Percentiles rank a stretch among this genome's conserved stretches.
Conservation (phyloP, 2,888 invertebrate genomes). For the Idaea dimidiata region DNA sequence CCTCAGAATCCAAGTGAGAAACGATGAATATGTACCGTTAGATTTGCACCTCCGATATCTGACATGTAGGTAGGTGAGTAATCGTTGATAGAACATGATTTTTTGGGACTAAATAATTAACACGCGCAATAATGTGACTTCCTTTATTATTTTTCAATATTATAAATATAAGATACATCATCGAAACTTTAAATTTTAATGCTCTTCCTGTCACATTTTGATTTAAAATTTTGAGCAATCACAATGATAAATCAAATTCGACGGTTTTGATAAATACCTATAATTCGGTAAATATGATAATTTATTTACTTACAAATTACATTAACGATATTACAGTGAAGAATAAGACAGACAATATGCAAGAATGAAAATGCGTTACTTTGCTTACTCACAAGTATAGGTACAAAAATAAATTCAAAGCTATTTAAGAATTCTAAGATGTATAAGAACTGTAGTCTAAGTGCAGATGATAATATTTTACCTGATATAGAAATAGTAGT, state of each 20-base stretch:
- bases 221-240: conserved; percentile 63
- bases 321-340: conserved; percentile 15
- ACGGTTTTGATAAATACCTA: conserved; percentile 14
- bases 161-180: conserved; percentile 63
- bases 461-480: neutral
- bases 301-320: neutral
- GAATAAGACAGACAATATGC: conserved; percentile 6
- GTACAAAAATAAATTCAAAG: neutral
- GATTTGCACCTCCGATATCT: too few species aligned
- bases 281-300: neutral
- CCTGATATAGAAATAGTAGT: neutral
- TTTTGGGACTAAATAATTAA: conserved; percentile 35
- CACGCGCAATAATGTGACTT: conserved; percentile 58
- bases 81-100: too few species aligned
- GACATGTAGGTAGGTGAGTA: too few species aligned
- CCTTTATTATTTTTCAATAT: conserved; percentile 65
- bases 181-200: conserved; percentile 51
- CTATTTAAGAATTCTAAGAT: neutral
- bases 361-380: conserved; percentile 18
- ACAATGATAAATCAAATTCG: conserved; percentile 35
- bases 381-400: neutral
- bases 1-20: too few species aligned
- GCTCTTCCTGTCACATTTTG: conserved; percentile 52
- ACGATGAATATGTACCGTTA: too few species aligned
- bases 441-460: neutral